A percentile compares a stretch with the other conserved stretches of the same genome.
phyloP scores from a whole-genome alignment of 2,113 vertebrate species.

The Pelusios castaneus region DNA sequence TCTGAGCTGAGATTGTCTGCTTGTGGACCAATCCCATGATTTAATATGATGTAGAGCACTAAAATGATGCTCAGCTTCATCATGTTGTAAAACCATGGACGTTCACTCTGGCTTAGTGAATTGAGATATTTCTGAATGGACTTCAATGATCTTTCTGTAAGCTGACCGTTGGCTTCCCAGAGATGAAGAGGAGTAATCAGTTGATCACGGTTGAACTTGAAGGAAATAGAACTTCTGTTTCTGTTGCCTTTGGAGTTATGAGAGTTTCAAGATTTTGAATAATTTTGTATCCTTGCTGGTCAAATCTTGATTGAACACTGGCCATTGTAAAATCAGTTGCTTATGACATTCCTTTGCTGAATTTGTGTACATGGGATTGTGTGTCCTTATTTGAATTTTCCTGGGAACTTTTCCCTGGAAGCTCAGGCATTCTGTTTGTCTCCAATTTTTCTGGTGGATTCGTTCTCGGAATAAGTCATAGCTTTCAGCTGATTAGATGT shows the following conservation, averaged over 20 bases:
- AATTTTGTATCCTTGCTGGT: neutral
- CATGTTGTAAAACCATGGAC: neutral
- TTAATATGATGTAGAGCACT: neutral
- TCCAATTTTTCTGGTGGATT: neutral
- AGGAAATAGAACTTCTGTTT: neutral
- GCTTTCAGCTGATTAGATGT: neutral
- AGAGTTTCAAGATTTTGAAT: neutral
- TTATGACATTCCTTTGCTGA: neutral
- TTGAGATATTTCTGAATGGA: conserved; percentile 13
- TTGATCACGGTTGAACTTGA: neutral
- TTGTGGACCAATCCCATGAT: neutral
- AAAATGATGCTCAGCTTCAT: conserved; percentile 11
- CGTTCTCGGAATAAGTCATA: neutral
- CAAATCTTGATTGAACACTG: neutral
- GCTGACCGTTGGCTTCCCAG: neutral
- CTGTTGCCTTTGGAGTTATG: neutral
- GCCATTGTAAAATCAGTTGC: neutral
- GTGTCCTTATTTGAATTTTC: neutral
- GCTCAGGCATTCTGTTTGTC: neutral
- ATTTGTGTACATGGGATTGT: neutral
- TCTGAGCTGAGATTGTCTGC: neutral
- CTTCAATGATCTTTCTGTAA: neutral
- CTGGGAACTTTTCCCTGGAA: neutral
- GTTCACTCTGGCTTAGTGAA: conserved; percentile 8
- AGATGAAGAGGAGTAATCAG: neutral